These are phyloP conservation scores for Ceratina japonica DNA, from an alignment of 1,140 invertebrate species.

Conservation along the genomic window DNA sequence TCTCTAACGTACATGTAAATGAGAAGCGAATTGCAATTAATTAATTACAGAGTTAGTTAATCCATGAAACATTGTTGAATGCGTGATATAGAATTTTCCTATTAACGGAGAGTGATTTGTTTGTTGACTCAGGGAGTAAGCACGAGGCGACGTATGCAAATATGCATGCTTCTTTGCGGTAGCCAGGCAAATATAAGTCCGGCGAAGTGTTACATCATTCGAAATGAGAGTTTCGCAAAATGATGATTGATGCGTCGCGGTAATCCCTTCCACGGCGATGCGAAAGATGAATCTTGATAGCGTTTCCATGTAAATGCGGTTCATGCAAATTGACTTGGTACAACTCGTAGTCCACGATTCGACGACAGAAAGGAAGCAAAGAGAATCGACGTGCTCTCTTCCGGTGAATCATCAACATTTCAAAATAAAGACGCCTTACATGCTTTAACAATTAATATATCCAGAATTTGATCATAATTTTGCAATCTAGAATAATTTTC, in stretches of 20 bases:
- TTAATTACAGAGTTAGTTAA: neutral
- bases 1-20: neutral
- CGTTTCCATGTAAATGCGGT: slow-evolving; percentile 38
- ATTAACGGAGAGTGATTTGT: too few relatives aligned
- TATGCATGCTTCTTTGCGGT: neutral
- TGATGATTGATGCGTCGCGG: slow-evolving; percentile 38
- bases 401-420: neutral
- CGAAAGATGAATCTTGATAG: slow-evolving; percentile 34
- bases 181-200: neutral
- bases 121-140: too few relatives aligned
- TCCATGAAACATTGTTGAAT: neutral
- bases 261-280: slow-evolving; percentile 33
- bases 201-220: slow-evolving; percentile 7
- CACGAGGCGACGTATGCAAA: neutral
- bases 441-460: too few relatives aligned
- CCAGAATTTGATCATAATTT: too few relatives aligned
- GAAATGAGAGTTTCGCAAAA: slow-evolving; percentile 21
- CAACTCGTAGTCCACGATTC: neutral
- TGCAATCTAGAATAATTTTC: too few relatives aligned
- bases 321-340: slow-evolving; percentile 35
- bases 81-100: too few relatives aligned
- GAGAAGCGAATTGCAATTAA: neutral
- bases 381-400: neutral
- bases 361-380: slow-evolving; percentile 7
- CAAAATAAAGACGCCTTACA: too few relatives aligned